Evolutionary conservation across 2,888 invertebrate species (phyloP), one percentile per base, ranked within the genome.

Genomic region (Amaurobius ferox): DNA sequence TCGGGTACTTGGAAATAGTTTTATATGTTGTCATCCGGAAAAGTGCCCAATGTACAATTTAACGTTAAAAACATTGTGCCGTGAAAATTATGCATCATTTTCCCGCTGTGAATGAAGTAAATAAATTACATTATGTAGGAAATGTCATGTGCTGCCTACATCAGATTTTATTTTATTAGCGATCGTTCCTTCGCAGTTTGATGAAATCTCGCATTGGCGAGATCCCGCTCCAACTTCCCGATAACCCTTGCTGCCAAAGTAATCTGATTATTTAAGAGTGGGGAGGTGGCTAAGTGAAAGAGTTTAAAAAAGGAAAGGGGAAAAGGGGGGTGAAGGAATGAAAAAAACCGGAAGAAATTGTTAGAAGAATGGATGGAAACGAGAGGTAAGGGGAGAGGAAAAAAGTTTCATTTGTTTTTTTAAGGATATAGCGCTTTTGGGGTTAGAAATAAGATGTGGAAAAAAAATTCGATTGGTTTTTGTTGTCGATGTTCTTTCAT

Each of bases 201-300:
- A 23, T 23, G 55, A 23, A 55, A 55, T 23, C 23, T 55, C n/a
- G n/a, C 55, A 1, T 55, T 55, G 55, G 55, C 55, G 55, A 55
- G 5, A 3, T 55, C n/a, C 55, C n/a, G n/a, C 23, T 23, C 6
- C 23, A 7, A 23, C 16, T 23, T 23, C 23, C 55, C 55, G 55
- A 5, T 72, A 77, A 77, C 83, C 76, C 76, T 74, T 67, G 28
- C 35, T 48, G 66, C 61, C 67, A 30, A 62, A 40, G 67, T 85
- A 85, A 85, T 85, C 85, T 73, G 85, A 85, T 85, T 85, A 85
- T 78, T 85, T 78, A 78, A 62, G 40, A 80, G 77, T 64, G 35
- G 70, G 66, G 66, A 64, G 48, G 62, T 62, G 35, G 40, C 70
- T 35, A 62, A 81, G 62, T 62, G 74, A 76, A 81, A 79, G 79